Evolutionary conservation across 92 coral and sea anemone genomes (phyloP).

Genomic region (Zoanthus gigantus): DNA sequence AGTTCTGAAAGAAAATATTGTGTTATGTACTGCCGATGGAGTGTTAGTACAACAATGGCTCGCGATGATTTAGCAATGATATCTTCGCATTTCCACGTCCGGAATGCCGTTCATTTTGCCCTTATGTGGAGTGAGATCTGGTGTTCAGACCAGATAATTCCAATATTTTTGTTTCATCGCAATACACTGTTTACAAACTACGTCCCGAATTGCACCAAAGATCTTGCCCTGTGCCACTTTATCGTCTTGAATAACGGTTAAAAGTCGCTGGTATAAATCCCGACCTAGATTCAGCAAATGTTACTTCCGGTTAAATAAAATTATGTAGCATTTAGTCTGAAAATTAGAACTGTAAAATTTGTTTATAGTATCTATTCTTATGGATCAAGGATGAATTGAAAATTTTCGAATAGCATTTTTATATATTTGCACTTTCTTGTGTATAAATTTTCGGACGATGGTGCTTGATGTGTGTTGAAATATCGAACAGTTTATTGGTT

Average conservation of each 20-base stretch:
- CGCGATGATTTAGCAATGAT: constrained; percentile 33
- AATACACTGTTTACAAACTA: not conserved
- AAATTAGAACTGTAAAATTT: not conserved
- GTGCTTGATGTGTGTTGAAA: not conserved
- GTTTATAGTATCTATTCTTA: not conserved
- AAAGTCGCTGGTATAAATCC: constrained; percentile 25
- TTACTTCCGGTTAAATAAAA: constrained; percentile 36
- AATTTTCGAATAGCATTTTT: not conserved
- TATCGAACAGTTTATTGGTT: constrained; percentile 20
- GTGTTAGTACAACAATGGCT: not conserved
- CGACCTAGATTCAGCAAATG: constrained; percentile 32
- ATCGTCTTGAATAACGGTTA: constrained; percentile 7
- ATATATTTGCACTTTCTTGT: not conserved
- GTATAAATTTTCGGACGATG: not conserved
- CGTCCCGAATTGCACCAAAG: not conserved
- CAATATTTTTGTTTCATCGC: constrained; percentile 9
- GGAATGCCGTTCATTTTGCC: constrained; percentile 26
- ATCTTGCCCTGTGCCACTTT: not conserved
- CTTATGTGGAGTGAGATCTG: constrained; percentile 19
- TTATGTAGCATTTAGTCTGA: constrained; percentile 2
- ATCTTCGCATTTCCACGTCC: constrained; percentile 44
- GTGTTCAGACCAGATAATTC: not conserved
- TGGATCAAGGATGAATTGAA: constrained; percentile 1
- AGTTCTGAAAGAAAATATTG: not conserved
- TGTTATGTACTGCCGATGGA: not conserved